Evolutionary conservation across 2,113 vertebrate species (phyloP).

Genomic region (Microtus oregoni): DNA sequence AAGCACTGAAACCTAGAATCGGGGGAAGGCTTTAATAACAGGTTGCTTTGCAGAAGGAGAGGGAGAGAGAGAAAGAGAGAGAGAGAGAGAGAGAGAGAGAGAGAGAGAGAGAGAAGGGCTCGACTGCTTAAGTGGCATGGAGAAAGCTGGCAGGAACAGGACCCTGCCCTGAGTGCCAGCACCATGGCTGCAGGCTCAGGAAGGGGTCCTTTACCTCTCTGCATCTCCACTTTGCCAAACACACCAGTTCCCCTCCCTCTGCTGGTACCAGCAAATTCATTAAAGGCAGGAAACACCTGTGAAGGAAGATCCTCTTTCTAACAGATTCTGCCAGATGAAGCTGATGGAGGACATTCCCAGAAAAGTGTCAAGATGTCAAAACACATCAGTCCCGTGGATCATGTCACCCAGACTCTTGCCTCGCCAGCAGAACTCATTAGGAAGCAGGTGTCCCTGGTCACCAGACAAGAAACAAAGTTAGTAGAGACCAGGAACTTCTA

Average conservation of each 20-base stretch:
- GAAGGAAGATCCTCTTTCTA: slow-evolving; percentile 30
- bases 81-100: neutral
- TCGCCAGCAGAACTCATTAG: neutral
- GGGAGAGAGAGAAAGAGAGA: neutral
- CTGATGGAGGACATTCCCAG: slow-evolving; percentile 23
- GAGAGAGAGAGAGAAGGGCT: neutral
- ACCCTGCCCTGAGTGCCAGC: too few species aligned
- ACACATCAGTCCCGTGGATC: slow-evolving; percentile 46
- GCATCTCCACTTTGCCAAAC: neutral
- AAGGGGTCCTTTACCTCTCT: neutral
- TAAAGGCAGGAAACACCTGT: neutral
- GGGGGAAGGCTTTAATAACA: slow-evolving; percentile 75
- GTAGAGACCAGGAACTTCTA: neutral
- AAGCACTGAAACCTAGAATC: slow-evolving; percentile 67
- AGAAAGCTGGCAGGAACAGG: too few species aligned
- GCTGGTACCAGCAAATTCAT: neutral
- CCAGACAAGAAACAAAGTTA: neutral
- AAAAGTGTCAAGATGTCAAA: slow-evolving; percentile 65
- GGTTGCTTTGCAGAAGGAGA: slow-evolving; percentile 63
- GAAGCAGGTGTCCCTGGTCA: neutral
- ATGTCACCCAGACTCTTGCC: neutral
- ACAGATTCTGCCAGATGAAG: neutral
- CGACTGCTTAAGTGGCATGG: too few species aligned
- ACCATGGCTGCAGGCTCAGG: accelerated
- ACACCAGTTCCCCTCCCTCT: neutral